A percentile compares a stretch with the other conserved stretches of the same genome.
These are phyloP conservation scores for Stegostoma tigrinum DNA, from an alignment of 2,113 vertebrate genomes.

Conservation along the genomic window DNA sequence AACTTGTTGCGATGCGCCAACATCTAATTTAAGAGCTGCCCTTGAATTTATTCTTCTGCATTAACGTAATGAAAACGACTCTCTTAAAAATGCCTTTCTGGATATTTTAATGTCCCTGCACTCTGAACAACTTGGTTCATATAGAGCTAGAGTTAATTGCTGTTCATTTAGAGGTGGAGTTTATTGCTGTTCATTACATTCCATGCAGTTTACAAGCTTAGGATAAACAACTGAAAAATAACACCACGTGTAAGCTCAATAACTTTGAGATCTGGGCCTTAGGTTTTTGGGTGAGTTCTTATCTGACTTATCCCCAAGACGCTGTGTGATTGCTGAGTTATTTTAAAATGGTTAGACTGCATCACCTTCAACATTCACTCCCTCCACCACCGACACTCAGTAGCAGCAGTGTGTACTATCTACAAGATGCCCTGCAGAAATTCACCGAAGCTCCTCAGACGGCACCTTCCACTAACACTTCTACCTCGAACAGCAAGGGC, in stretches of 20 bases:
- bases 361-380: too few relatives aligned
- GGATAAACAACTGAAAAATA: background rate
- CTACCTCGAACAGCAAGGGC: too few relatives aligned
- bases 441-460: too few relatives aligned
- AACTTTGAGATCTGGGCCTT: background rate
- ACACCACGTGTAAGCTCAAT: background rate
- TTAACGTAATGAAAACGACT: background rate
- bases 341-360: too few relatives aligned
- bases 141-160: background rate
- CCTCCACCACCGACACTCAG: too few relatives aligned
- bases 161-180: background rate
- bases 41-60: background rate
- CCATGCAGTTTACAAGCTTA: background rate
- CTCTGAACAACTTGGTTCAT: background rate
- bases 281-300: background rate
- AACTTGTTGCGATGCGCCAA: background rate
- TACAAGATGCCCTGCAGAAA: too few relatives aligned
- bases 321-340: too few relatives aligned
- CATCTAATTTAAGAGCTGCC: background rate
- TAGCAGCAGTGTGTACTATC: too few relatives aligned
- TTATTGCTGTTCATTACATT: background rate
- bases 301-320: background rate
- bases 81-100: background rate
- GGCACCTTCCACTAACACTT: too few relatives aligned
- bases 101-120: background rate